Percentiles rank a stretch among this genome's conserved stretches.
These are phyloP conservation scores for Tribolium castaneum DNA, from an alignment of 1,140 invertebrate species.

Conservation along the genomic window DNA sequence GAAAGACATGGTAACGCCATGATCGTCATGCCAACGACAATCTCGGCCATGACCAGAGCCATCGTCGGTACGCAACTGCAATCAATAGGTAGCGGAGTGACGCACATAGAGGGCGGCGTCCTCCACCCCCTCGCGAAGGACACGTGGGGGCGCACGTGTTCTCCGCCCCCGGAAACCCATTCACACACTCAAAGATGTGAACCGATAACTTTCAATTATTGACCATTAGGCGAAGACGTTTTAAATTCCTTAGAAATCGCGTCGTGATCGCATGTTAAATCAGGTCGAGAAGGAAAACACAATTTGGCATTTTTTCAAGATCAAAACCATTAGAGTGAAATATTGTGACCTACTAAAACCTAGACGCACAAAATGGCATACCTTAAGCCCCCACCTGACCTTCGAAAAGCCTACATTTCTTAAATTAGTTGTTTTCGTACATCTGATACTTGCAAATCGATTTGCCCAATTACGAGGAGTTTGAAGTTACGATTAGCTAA, in stretches of 20 bases:
- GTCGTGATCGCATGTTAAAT: background rate
- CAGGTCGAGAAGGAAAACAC: background rate
- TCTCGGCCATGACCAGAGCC: slow-evolving; percentile 51
- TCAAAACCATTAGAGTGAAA: slow-evolving; percentile 19
- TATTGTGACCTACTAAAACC: slow-evolving; percentile 18
- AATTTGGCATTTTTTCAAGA: slow-evolving; percentile 31
- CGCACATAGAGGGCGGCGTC: slow-evolving; percentile 50
- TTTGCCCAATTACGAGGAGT: no score
- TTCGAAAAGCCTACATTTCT: background rate
- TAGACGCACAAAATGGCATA: background rate
- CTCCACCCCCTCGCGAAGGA: slow-evolving; percentile 51
- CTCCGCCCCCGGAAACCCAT: slow-evolving; percentile 47
- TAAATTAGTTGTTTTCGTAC: no score
- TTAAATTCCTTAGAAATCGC: background rate
- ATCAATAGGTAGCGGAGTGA: slow-evolving; percentile 55
- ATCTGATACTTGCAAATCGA: no score
- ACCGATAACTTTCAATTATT: slow-evolving; percentile 38
- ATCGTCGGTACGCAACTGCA: slow-evolving; percentile 52
- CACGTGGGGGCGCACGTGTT: slow-evolving; percentile 54
- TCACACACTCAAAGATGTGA: slow-evolving; percentile 43
- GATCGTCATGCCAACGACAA: slow-evolving; percentile 53
- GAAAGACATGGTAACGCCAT: slow-evolving; percentile 46
- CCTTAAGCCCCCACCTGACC: background rate
- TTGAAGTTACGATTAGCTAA: background rate
- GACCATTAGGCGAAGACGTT: slow-evolving; percentile 15